These are phyloP conservation scores for Octonoba sinensis DNA, from an alignment of 2,888 invertebrate species.

Conservation along the genomic window DNA sequence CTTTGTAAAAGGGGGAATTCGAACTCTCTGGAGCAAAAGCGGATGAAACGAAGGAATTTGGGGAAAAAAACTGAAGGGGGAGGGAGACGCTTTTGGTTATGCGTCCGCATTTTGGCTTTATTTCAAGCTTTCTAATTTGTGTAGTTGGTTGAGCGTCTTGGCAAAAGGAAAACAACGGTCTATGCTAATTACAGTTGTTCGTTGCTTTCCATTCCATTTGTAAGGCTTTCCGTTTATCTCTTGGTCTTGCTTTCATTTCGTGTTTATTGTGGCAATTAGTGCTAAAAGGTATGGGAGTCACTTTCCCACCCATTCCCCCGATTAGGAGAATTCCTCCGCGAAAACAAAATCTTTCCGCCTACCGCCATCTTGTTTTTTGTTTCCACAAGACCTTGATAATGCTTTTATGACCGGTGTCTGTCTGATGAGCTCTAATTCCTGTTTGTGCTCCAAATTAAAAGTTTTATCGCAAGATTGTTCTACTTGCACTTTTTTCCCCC, in stretches of 20 bases:
- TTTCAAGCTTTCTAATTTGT: constrained; percentile 64
- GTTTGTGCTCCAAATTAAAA: constrained; percentile 62
- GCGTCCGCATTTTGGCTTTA: constrained; percentile 63
- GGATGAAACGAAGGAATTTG: constrained; percentile 58
- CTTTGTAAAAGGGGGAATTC: constrained; percentile 27
- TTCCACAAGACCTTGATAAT: constrained; percentile 49
- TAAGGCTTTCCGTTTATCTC: constrained; percentile 61
- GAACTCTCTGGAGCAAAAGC: constrained; percentile 46
- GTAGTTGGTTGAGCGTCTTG: constrained; percentile 53
- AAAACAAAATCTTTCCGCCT: constrained; percentile 48
- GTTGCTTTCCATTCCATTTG: constrained; percentile 59
- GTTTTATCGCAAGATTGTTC: constrained; percentile 59
- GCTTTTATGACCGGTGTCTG: constrained; percentile 58
- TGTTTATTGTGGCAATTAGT: constrained; percentile 65
- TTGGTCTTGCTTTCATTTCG: constrained; percentile 60
- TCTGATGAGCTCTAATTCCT: constrained; percentile 60
- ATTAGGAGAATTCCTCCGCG: constrained; percentile 59
- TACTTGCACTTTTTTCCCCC: constrained; percentile 5
- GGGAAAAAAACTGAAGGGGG: constrained; percentile 28
- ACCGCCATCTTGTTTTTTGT: constrained; percentile 46
- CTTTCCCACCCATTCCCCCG: constrained; percentile 45
- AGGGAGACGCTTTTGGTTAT: constrained; percentile 44
- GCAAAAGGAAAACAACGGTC: constrained; percentile 60
- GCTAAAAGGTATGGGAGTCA: constrained; percentile 60
- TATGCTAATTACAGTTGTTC: constrained; percentile 63